These are phyloP conservation scores for Macrosiphum euphorbiae DNA, from an alignment of 2,888 invertebrate species.

Conservation along the genomic window DNA sequence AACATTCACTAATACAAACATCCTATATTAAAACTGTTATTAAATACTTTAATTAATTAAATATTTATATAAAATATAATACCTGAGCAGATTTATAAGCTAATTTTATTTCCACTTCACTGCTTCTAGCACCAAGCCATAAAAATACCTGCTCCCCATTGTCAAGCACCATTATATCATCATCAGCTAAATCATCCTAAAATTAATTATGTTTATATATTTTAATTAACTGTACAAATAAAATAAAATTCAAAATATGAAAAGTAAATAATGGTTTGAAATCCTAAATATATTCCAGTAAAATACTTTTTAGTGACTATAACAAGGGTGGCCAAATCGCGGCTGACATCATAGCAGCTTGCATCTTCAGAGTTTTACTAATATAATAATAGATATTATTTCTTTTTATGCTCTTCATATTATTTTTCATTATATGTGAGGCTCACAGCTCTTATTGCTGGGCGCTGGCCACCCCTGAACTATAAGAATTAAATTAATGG, in stretches of 20 bases:
- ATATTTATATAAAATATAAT: slow-evolving; percentile 67
- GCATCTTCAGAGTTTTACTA: too few relatives aligned
- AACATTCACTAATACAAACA: neutral
- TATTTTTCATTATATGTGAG: too few relatives aligned
- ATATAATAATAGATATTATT: too few relatives aligned
- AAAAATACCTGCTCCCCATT: slow-evolving; percentile 98
- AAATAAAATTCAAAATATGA: neutral
- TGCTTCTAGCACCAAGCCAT: slow-evolving; percentile 96
- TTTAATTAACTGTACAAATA: neutral
- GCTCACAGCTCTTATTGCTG: too few relatives aligned
- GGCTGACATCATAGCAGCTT: too few relatives aligned
- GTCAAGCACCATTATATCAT: slow-evolving; percentile 99
- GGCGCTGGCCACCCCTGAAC: too few relatives aligned
- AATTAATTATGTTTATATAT: slow-evolving; percentile 68
- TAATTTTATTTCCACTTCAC: slow-evolving; percentile 98
- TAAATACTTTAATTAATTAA: neutral
- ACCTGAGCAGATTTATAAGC: slow-evolving; percentile 99
- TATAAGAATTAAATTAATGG: neutral
- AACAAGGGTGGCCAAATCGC: neutral
- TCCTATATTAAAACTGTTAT: neutral
- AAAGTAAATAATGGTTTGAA: neutral
- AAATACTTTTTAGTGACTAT: neutral
- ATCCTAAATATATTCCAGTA: neutral
- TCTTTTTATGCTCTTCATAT: too few relatives aligned
- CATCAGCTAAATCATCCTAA: slow-evolving; percentile 97